Evolutionary conservation across 1,140 invertebrate genomes (phyloP).

Genomic region (Drosophila busckii): DNA sequence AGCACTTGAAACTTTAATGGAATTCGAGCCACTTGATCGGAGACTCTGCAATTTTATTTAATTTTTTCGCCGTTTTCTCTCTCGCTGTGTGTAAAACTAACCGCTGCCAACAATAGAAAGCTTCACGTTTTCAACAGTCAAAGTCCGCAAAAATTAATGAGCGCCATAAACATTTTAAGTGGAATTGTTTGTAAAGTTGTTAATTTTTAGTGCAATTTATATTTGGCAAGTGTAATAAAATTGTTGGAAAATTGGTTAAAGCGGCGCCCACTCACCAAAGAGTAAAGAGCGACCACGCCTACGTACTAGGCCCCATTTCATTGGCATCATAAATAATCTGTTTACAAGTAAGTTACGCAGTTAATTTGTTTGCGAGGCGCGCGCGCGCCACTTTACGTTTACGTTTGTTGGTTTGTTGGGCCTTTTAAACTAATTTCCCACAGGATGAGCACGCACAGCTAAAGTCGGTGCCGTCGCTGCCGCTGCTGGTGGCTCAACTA

Average conservation of each 20-base stretch:
- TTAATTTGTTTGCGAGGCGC: slow-evolving; percentile 60
- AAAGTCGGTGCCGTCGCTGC: slow-evolving; percentile 5
- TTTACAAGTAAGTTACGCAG: slow-evolving; percentile 75
- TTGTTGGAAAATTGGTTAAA: slow-evolving; percentile 51
- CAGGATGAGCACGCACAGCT: slow-evolving; percentile 38
- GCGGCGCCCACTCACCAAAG: neutral
- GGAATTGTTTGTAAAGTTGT: slow-evolving; percentile 75
- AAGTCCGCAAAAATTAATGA: slow-evolving; percentile 72
- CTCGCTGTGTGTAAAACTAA: slow-evolving; percentile 1
- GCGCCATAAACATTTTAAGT: slow-evolving; percentile 77
- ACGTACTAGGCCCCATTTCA: neutral
- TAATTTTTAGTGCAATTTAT: slow-evolving; percentile 78
- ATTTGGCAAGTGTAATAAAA: slow-evolving; percentile 70
- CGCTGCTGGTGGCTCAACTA: neutral
- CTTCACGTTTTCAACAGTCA: slow-evolving; percentile 45
- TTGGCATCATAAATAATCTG: slow-evolving; percentile 71
- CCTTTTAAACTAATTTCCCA: slow-evolving; percentile 75
- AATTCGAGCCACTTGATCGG: slow-evolving; percentile 38
- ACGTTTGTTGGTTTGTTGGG: slow-evolving; percentile 22
- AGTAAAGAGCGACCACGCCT: neutral
- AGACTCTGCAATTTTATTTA: slow-evolving; percentile 28
- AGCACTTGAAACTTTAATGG: slow-evolving; percentile 70
- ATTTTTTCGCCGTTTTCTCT: slow-evolving; percentile 23
- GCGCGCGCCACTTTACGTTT: too few relatives aligned
- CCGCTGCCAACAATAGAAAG: slow-evolving; percentile 22